A percentile compares a stretch with the other conserved stretches of the same genome.
Evolutionary conservation across 2,888 invertebrate species (phyloP).

Genomic region (Tethea ocularis): DNA sequence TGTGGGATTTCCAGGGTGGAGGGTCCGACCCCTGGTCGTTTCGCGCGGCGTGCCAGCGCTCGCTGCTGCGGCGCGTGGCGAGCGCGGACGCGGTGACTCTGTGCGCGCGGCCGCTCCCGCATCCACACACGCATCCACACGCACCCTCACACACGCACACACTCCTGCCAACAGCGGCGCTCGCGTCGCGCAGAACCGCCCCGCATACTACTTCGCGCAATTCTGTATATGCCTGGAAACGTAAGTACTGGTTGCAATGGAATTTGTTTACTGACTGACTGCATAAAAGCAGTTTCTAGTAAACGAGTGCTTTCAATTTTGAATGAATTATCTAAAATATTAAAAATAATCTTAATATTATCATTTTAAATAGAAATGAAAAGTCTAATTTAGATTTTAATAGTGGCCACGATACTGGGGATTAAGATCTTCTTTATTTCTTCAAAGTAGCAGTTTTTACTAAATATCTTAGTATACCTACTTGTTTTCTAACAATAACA

Average conservation of each 20-base stretch:
- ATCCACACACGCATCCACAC: neutral
- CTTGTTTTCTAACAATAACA: too few relatives aligned
- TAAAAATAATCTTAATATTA: too few relatives aligned
- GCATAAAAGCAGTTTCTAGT: neutral
- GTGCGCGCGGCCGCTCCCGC: conserved; percentile 33
- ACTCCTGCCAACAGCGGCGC: too few relatives aligned
- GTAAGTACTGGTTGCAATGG: conserved; percentile 39
- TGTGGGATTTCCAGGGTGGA: conserved; percentile 63
- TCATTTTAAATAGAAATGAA: too few relatives aligned
- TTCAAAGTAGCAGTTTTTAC: too few relatives aligned
- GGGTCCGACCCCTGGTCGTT: conserved; percentile 83
- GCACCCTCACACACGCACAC: conserved; percentile 42
- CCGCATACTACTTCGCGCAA: conserved; percentile 87
- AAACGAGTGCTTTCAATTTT: too few relatives aligned
- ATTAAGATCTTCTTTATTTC: too few relatives aligned
- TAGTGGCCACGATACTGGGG: too few relatives aligned
- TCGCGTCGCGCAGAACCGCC: conserved; percentile 72
- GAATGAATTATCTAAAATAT: too few relatives aligned
- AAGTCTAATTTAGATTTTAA: too few relatives aligned
- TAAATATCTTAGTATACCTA: too few relatives aligned
- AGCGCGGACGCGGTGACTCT: conserved; percentile 80
- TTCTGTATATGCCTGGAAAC: conserved; percentile 87
- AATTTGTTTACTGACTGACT: neutral
- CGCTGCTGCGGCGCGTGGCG: conserved; percentile 76
- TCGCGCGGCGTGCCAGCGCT: conserved; percentile 80